A percentile compares a stretch with the other conserved stretches of the same genome.
phyloP scores from a whole-genome alignment of 2,888 invertebrate genomes.

The Luffia ferchaultella region DNA sequence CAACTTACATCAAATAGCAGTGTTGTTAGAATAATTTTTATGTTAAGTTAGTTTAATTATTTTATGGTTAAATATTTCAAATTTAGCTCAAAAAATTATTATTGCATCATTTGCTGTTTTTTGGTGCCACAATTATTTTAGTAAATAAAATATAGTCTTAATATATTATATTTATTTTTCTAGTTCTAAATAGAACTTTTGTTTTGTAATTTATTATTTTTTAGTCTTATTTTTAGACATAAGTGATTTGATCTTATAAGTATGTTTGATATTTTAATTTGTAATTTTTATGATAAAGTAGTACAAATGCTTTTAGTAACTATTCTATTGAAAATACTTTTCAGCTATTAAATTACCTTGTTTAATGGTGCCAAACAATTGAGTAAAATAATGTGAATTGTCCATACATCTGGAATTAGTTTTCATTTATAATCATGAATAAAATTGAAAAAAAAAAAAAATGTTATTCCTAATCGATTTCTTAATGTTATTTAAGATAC shows the following conservation, averaged over 20 bases:
- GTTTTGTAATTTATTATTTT: background rate
- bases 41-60: no score
- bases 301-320: background rate
- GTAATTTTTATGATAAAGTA: background rate
- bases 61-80: no score
- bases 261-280: no score
- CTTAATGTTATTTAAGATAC: background rate
- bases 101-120: conserved; percentile 21
- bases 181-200: background rate
- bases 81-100: background rate
- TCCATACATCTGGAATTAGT: background rate
- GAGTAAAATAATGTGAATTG: background rate
- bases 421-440: background rate
- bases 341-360: background rate
- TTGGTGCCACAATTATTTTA: conserved; percentile 39
- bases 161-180: background rate
- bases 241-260: background rate
- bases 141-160: conserved; percentile 5
- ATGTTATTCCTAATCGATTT: background rate
- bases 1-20: no score
- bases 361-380: background rate
- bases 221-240: background rate
- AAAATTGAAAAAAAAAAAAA: background rate
- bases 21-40: no score
- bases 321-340: background rate